These are phyloP conservation scores for Calliphora vomitoria DNA, from an alignment of 2,888 invertebrate species.

Conservation along the genomic window DNA sequence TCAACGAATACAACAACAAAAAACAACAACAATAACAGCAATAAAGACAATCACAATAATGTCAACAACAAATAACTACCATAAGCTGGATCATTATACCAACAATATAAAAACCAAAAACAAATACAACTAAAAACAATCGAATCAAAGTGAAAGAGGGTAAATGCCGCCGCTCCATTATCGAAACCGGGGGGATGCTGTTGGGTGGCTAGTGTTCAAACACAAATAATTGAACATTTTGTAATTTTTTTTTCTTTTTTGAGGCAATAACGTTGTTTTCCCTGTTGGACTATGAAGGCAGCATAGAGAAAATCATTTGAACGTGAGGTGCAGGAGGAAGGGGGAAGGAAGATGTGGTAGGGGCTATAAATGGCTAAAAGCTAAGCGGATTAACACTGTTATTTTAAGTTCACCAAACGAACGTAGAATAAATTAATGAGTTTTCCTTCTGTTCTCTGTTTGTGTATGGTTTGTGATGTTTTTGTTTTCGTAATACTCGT, in stretches of 20 bases:
- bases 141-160: slow-evolving; percentile 45
- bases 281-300: slow-evolving; percentile 31
- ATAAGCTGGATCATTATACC: slow-evolving; percentile 69
- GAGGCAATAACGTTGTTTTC: slow-evolving; percentile 43
- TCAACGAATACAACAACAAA: not conserved
- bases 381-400: slow-evolving; percentile 74
- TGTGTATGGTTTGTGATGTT: slow-evolving; percentile 66
- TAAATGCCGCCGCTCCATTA: slow-evolving; percentile 28
- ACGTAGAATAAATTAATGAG: slow-evolving; percentile 83
- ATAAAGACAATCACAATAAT: slow-evolving; percentile 58
- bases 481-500: slow-evolving; percentile 39
- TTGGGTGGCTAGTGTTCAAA: slow-evolving; percentile 20
- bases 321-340: not conserved
- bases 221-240: slow-evolving; percentile 51
- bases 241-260: not conserved
- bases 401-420: slow-evolving; percentile 78
- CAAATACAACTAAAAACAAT: slow-evolving; percentile 59
- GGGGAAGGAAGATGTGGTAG: not conserved
- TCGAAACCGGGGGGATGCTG: not conserved
- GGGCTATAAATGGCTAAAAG: slow-evolving; percentile 67
- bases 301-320: not conserved
- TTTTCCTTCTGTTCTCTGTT: slow-evolving; percentile 74
- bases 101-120: slow-evolving; percentile 61
- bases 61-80: slow-evolving; percentile 68
- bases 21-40: slow-evolving; percentile 22